Evolutionary conservation across 2,113 vertebrate genomes (phyloP).

Genomic region (Gallinago jamesoni): DNA sequence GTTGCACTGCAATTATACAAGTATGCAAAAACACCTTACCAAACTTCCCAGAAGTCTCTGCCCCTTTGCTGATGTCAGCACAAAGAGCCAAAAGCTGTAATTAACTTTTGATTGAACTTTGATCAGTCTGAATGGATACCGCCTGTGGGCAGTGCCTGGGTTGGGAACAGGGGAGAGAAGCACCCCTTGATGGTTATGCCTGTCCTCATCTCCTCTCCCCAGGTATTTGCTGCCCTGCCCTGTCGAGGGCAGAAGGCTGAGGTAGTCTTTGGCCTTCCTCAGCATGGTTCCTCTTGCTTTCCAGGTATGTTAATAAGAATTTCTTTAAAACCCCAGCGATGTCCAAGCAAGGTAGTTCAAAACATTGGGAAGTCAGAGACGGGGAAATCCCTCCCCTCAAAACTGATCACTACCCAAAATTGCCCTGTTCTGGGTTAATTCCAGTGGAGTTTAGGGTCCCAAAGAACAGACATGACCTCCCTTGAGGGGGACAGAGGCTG

Average conservation of each 20-base stretch:
- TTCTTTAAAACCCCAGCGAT: neutral
- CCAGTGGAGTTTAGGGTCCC: neutral
- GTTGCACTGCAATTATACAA: rapidly evolving
- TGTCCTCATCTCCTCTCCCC: neutral
- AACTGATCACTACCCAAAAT: neutral
- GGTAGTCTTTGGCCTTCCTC: neutral
- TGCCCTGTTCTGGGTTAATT: neutral
- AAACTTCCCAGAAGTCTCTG: neutral
- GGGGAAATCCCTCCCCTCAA: neutral
- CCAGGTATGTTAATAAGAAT: neutral
- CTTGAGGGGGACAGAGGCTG: neutral
- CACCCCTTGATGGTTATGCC: neutral
- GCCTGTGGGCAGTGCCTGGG: neutral
- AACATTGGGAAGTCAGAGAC: neutral
- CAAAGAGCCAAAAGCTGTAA: neutral
- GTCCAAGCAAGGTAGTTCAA: neutral
- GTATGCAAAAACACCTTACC: neutral
- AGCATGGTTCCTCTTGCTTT: neutral
- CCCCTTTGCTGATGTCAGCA: neutral
- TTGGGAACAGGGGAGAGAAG: neutral
- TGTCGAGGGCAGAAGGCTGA: neutral
- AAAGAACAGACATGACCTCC: rapidly evolving
- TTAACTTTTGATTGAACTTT: constrained; percentile 44
- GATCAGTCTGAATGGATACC: constrained; percentile 1
- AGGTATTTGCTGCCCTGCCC: neutral